Base-by-base conservation (phyloP, 2,113 vertebrate genomes). In the Castor canadensis region DNA sequence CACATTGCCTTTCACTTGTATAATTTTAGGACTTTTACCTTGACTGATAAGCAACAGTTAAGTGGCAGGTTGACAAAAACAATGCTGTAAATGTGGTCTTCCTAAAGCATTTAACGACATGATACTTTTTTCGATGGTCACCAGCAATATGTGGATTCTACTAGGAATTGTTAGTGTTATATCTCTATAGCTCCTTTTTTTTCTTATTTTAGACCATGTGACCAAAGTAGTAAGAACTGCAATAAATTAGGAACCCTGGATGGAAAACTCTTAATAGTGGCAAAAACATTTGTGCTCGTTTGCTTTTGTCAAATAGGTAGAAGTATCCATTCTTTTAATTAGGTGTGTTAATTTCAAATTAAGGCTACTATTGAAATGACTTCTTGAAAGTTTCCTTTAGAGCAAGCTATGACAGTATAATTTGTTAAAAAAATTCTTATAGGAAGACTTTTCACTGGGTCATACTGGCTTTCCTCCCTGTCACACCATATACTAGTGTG, bases 211-310 rank as follows among this genome's bases (percentile, higher is more conserved):
- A 91, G 91, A 84, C 28, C 66, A 69, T 2, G 69, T 58, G 17
- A 38, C 64, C 62, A 83, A 75, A 94, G 83, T 85, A 71, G 32
- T 83, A 89, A 79, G 87, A 92, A 92, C n/a, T 75, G 30, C 47
- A 80, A 19, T 60, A 95, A 95, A 66, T 71, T 38, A 92, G 76
- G 16, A 28, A 75, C 38, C 19, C 26, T 92, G 40, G 64, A 10
- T 92, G 69, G 75, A 87, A 83, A 90, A 94, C 6, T 87, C 89
- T 80, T 92, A 88, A 92, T 16, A 71, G 83, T 64, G 87, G 49
- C 38, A 79, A 83, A 73, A 89, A 54, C 43, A 20, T 66, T 49
- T 94, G 66, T 43, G 45, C 22, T 64, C n/a, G n/a, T n/a, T n/a
- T n/a, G 52, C 52, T 45, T 87, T 83, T 82, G 38, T 75, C 5